Evolutionary conservation across 2,113 vertebrate genomes (phyloP).

Genomic region (Prionailurus bengalensis): DNA sequence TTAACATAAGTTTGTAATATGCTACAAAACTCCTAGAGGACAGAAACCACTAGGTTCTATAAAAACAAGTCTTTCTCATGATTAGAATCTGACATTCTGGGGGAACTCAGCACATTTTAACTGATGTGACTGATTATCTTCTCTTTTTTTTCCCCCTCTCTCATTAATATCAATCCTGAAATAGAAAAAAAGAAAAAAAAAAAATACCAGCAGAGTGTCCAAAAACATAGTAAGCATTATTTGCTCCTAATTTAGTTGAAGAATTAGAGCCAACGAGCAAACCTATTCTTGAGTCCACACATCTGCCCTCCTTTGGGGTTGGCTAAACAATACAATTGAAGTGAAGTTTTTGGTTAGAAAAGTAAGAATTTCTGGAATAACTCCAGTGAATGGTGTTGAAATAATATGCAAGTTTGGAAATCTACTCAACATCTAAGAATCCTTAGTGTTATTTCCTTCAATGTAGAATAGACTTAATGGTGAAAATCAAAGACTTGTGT

Average conservation of each 20-base stretch:
- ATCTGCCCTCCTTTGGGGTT: neutral
- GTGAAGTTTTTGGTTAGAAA: neutral
- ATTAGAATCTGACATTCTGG: neutral
- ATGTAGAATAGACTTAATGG: neutral
- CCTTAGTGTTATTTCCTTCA: neutral
- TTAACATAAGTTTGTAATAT: neutral
- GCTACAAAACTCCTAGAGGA: neutral
- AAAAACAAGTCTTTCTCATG: neutral
- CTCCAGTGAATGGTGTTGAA: neutral
- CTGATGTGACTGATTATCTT: neutral
- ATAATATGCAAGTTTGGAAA: neutral
- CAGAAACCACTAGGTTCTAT: neutral
- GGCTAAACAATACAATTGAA: neutral
- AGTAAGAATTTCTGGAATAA: constrained; percentile 4
- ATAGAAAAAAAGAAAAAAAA: neutral
- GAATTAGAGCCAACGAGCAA: neutral
- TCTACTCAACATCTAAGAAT: neutral
- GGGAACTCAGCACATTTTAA: constrained; percentile 5
- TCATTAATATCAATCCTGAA: neutral
- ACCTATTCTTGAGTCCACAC: neutral
- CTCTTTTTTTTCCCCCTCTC: neutral
- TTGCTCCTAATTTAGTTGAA: neutral
- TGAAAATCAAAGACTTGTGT: neutral
- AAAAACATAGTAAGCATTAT: neutral
- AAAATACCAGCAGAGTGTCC: neutral